A percentile compares a stretch with the other conserved stretches of the same genome.
These are phyloP conservation scores for Dromas ardeola DNA, from an alignment of 2,113 vertebrate species.

Conservation along the genomic window DNA sequence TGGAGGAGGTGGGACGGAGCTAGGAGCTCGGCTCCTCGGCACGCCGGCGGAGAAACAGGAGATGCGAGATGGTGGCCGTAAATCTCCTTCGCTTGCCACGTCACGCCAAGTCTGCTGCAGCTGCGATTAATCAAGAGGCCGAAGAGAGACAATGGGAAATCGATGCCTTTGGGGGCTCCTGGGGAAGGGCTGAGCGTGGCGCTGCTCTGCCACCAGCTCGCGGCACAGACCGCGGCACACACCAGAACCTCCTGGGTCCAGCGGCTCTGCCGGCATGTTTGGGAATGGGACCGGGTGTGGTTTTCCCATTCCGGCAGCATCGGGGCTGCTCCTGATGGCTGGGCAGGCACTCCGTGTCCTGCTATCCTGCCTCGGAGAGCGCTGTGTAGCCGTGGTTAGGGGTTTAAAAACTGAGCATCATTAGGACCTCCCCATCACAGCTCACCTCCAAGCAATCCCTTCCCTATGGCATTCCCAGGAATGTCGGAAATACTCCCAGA, in stretches of 20 bases:
- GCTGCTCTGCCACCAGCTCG: neutral
- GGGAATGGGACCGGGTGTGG: neutral
- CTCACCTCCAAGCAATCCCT: neutral
- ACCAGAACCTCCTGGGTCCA: neutral
- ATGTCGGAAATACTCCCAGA: neutral
- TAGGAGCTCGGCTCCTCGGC: accelerated
- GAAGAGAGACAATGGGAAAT: neutral
- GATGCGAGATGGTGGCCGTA: neutral
- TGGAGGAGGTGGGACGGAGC: neutral
- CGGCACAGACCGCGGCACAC: neutral
- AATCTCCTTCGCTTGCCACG: neutral
- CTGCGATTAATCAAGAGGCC: neutral
- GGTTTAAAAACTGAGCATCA: neutral
- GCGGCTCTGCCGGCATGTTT: neutral
- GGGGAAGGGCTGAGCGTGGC: neutral
- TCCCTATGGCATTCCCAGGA: neutral
- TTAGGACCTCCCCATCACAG: neutral
- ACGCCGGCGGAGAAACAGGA: neutral
- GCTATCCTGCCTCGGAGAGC: neutral
- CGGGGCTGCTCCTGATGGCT: neutral
- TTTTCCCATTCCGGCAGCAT: neutral
- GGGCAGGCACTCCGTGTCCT: neutral
- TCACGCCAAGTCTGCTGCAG: neutral
- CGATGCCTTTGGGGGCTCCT: neutral
- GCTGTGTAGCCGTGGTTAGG: accelerated